phyloP scores from a whole-genome alignment of 2,797 vertebrate species.

The Fringilla coelebs region DNA sequence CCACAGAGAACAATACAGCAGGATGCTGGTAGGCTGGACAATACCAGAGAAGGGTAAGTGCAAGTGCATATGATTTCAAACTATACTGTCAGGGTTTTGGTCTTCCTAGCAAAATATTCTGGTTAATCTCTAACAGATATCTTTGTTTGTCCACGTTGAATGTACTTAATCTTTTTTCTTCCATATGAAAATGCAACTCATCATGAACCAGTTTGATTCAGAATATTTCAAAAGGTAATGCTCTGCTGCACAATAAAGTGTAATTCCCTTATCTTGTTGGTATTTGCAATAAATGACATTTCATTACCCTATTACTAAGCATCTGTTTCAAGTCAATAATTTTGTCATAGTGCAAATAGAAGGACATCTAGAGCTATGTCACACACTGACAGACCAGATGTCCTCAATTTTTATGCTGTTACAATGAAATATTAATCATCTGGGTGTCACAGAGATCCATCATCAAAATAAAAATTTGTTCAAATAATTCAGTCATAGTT shows the following conservation, averaged over 20 bases:
- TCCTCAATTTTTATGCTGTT: not conserved
- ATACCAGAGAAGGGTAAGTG: not conserved
- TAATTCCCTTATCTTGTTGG: not conserved
- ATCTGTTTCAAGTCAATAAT: not conserved
- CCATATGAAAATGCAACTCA: not conserved
- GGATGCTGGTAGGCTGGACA: not conserved
- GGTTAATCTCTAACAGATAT: not conserved
- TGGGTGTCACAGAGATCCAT: not conserved
- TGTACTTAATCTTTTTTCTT: not conserved
- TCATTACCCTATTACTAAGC: not conserved
- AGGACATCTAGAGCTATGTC: not conserved
- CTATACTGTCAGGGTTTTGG: not conserved
- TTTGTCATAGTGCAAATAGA: not conserved
- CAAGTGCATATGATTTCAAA: not conserved
- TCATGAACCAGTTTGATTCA: not conserved
- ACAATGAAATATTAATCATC: not conserved
- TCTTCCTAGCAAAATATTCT: not conserved
- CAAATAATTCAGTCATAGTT: not conserved
- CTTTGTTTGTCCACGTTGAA: not conserved
- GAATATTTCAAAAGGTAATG: slow-evolving; percentile 4
- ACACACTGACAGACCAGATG: not conserved
- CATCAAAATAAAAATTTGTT: not conserved
- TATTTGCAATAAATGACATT: not conserved
- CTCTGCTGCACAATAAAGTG: not conserved
- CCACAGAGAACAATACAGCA: not conserved